Base-by-base conservation (phyloP, 2,888 invertebrate species). In the Heterodera filipjevi region DNA sequence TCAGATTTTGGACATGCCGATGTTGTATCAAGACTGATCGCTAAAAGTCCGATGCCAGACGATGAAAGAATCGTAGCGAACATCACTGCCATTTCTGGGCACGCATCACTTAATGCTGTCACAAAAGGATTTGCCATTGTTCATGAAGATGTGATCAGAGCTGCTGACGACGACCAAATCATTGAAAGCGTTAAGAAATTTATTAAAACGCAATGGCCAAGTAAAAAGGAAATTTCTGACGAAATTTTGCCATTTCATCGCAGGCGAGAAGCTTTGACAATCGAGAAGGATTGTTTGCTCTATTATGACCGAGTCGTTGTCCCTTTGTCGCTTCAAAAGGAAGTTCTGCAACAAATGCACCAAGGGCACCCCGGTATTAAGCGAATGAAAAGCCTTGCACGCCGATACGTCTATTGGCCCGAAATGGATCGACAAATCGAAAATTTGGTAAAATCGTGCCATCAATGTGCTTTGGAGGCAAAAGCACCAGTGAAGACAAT, bases 1-100 rank as follows among this genome's bases (percentile, higher is more conserved):
- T 53, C 73, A 0, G 73, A 83, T 5, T 89, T 89, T 81, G 87
- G 85, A 3, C 87, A 90, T 79, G 89, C 88, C 33, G 89, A 90
- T 82, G 84, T 83, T 22, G 82, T 90, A 16, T 89, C 88, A 2
- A 76, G 89, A 12, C 76, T 87, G 30, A 77, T 83, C 33, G 30
- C 49, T 3, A 75, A 75, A 32, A n/a, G 3, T 3, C 30, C 33
- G 3, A 3, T 12, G 22, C 27, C 44, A 16, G 76, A 76, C 1
- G 76, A 76, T 30, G 71, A 76, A 27, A 1, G 19, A 30, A 66
- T 76, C 2, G 32, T 76, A 3, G 75, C 75, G 2, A 35, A 16
- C 19, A 59, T 2, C 30, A 72, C 19, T 10, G 35, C 22, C 3
- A 39, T 44, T 35, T 27, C 14, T 14, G 59, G 3, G 16, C n/a